Evolutionary conservation across 2,888 invertebrate genomes (phyloP).

Genomic region (Galerucella calmariensis): DNA sequence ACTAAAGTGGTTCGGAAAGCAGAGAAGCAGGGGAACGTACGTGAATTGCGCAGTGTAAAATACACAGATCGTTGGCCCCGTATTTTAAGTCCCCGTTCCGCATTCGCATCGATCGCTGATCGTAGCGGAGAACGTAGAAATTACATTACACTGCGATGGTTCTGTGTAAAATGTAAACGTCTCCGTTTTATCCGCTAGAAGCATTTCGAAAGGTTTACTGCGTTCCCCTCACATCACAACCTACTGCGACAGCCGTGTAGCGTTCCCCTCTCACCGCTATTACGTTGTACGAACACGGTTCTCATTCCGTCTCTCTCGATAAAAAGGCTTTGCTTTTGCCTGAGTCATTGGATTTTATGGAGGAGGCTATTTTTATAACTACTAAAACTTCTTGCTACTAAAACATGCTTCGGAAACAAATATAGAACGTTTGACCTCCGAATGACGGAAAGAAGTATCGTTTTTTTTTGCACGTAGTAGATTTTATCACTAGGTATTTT

Average conservation of each 20-base stretch:
- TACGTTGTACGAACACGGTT: conserved; percentile 32
- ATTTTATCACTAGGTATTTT: not conserved
- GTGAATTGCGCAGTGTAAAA: conserved; percentile 28
- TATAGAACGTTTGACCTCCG: conserved; percentile 44
- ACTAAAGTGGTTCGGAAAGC: conserved; percentile 39
- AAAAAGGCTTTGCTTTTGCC: conserved; percentile 42
- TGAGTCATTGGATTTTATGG: conserved; percentile 42
- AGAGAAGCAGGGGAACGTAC: conserved; percentile 28
- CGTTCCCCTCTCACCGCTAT: conserved; percentile 29
- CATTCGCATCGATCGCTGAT: conserved; percentile 30
- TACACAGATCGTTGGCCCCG: conserved; percentile 28
- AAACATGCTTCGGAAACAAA: conserved; percentile 45
- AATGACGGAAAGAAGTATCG: conserved; percentile 42
- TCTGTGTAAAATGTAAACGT: conserved; percentile 16
- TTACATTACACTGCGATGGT: conserved; percentile 21
- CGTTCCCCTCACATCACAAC: conserved; percentile 35
- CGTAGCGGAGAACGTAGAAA: conserved; percentile 18
- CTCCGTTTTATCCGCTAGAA: conserved; percentile 15
- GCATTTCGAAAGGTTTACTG: conserved; percentile 36
- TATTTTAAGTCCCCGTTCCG: conserved; percentile 18
- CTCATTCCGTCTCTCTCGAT: conserved; percentile 29
- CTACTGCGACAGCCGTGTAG: conserved; percentile 31
- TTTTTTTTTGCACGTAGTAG: conserved; percentile 13
- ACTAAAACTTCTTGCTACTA: conserved; percentile 39
- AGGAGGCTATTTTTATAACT: conserved; percentile 45